Percentiles rank a stretch among this genome's conserved stretches.
Evolutionary conservation across 2,888 invertebrate genomes (phyloP).

Genomic region (Danaus chrysippus): DNA sequence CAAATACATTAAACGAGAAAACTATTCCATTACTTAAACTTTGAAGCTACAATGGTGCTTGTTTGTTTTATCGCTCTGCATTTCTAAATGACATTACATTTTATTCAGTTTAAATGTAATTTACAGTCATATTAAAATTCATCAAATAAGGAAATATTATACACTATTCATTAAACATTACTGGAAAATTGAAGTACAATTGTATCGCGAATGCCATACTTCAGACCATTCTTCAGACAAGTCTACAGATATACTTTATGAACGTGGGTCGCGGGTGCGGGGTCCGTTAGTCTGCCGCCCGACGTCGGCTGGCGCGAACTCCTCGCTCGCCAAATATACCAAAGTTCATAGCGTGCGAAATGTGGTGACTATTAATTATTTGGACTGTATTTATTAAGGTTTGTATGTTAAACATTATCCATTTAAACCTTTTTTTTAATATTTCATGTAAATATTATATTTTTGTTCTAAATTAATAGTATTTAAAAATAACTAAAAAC

Average conservation of each 20-base stretch:
- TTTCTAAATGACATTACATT: background rate
- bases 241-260: conserved; percentile 14
- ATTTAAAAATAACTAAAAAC: no score
- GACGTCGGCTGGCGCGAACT: conserved; percentile 43
- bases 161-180: background rate
- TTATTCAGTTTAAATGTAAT: background rate
- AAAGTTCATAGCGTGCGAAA: conserved; percentile 31
- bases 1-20: background rate
- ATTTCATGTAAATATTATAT: background rate
- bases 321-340: conserved; percentile 15
- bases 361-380: conserved; percentile 26
- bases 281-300: conserved; percentile 60
- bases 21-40: background rate
- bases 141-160: background rate
- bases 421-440: background rate
- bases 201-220: conserved; percentile 7
- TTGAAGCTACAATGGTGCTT: background rate
- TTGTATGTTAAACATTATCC: background rate
- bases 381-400: conserved; percentile 8
- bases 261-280: conserved; percentile 34
- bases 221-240: conserved; percentile 7
- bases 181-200: background rate
- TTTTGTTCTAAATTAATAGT: background rate
- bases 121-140: background rate
- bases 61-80: background rate